Conservation (phyloP, 2,113 vertebrate species). For the Phainopepla nitens region DNA sequence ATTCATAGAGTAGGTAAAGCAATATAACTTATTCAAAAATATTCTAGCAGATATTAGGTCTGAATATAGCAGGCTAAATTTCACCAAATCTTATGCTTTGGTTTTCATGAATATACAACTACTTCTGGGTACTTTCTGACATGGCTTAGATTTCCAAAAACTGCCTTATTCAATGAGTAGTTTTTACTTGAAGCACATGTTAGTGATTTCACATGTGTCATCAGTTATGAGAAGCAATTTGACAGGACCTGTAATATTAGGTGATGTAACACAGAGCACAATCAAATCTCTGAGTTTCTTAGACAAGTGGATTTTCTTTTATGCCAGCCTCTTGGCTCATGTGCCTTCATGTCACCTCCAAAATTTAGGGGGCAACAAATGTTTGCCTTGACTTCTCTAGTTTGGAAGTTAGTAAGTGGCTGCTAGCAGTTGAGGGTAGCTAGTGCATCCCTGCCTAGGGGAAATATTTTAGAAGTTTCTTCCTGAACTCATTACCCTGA, state of each 20-base stretch:
- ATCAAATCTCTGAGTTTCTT: neutral
- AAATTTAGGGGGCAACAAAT: neutral
- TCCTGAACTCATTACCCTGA: accelerated
- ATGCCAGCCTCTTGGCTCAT: neutral
- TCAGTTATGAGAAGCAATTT: neutral
- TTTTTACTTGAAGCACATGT: neutral
- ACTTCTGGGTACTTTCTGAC: neutral
- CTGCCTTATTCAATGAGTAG: neutral
- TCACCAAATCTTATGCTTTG: neutral
- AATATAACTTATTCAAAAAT: neutral
- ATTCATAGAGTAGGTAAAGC: neutral
- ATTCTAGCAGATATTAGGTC: neutral
- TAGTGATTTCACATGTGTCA: neutral
- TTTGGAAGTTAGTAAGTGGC: neutral
- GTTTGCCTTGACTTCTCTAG: neutral
- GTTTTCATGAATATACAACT: neutral
- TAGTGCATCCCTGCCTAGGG: neutral
- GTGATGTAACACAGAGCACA: neutral
- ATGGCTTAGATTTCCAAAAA: neutral
- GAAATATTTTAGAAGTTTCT: neutral
- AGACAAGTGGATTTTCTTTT: neutral
- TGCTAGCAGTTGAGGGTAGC: neutral
- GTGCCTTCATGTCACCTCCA: neutral
- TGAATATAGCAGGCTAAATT: neutral
- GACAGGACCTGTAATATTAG: neutral